Evolutionary conservation across 2,797 vertebrate genomes (phyloP), one percentile per base, ranked within the genome.

Genomic region (Trematomus bernacchii): DNA sequence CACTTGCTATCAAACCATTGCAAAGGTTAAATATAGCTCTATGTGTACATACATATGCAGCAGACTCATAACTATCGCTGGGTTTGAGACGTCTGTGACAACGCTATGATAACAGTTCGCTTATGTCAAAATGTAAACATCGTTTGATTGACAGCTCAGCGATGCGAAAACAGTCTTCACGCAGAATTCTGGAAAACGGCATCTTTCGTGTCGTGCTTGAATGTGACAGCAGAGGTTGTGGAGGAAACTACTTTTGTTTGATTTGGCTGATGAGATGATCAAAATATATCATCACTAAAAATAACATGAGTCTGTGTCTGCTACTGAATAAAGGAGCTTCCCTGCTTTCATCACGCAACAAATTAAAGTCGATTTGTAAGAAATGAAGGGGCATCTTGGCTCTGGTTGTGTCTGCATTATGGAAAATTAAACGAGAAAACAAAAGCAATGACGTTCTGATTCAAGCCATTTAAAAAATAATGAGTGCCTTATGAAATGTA

Each of bases 11-110:
- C 69, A 65, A 90, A 84, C 77, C 74, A 81, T 80, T 85, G 87
- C 87, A 90, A 91, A 89, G 76, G 76, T 86, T 80, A 86, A 90
- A 88, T 82, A 87, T 71, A 85, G 43, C 58, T 85, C 76, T 89
- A 30, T 84, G 73, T 82, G 57, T 85, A 86, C 76, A 87, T 80
- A 83, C 66, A 81, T 66, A 74, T 55, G 55, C 77, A 86, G 82
- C 67, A 57, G 79, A 66, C n/a, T 55, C 73, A 63, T 55, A 40
- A 27, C 58, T 47, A 57, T 54, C 14, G 55, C 66, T 67, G 73
- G 79, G 80, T 44, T 53, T 23, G 65, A 82, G 18, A 69, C 15
- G 6, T 47, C 59, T 54, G 65, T 27, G 46, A 52, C 76, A 51
- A 54, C 55, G 43, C 60, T 15, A 30, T 51, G 66, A 83, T 66